phyloP scores from a whole-genome alignment of 2,797 vertebrate species.

The Nasua narica region DNA sequence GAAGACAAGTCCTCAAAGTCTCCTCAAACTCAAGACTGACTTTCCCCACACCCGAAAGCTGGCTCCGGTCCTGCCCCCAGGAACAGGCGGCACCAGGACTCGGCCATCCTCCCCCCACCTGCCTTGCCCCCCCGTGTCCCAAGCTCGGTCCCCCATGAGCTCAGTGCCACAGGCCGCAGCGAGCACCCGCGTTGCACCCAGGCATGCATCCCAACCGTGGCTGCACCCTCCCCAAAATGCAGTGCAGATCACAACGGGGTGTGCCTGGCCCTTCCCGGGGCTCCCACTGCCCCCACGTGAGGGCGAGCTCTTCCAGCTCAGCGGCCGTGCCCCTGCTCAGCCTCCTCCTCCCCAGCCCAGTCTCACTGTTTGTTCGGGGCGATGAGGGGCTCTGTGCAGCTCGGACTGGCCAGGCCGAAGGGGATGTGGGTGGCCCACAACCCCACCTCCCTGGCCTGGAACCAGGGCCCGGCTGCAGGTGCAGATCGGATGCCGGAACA shows the following conservation, averaged over 20 bases:
- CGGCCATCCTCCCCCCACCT: background rate
- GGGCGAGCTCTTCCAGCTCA: background rate
- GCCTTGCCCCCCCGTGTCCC: background rate
- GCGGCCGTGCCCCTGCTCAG: accelerated
- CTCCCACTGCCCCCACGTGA: background rate
- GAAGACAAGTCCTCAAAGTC: background rate
- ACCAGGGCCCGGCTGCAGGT: background rate
- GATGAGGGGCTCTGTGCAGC: background rate
- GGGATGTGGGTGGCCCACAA: background rate
- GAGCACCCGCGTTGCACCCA: background rate
- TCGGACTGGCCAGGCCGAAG: background rate
- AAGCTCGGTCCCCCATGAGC: background rate
- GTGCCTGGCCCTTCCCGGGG: background rate
- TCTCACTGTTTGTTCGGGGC: background rate
- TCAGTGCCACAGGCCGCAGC: background rate
- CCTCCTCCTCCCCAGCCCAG: background rate
- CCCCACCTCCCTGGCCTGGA: background rate
- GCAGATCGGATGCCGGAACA: background rate
- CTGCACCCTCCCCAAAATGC: background rate
- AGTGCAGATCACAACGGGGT: background rate
- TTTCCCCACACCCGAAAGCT: accelerated
- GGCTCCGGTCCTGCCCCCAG: background rate
- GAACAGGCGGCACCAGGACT: background rate
- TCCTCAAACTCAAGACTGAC: background rate
- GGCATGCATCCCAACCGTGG: background rate